Base-by-base conservation (phyloP, 2,797 vertebrate genomes). In the Sparus aurata region DNA sequence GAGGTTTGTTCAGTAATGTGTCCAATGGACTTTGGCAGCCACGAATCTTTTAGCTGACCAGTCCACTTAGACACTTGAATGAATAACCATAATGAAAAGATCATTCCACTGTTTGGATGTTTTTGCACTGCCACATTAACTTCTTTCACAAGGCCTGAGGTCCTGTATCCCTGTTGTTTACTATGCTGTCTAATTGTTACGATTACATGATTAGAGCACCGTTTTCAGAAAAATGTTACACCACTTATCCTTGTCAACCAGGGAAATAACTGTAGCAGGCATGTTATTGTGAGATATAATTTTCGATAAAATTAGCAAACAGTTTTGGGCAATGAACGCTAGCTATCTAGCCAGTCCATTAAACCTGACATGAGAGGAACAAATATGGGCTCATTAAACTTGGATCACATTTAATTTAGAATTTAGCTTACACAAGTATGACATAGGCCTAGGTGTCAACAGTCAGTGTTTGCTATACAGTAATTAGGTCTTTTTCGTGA, bases 11-110 rank as follows among this genome's bases (percentile, higher is more conserved):
- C 8, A 64, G 25, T 50, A 60, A 54, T 50, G 41, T 47, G 55
- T 11, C 30, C 75, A 54, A 55, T 34, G 17, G 18, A 75, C 38
- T 72, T n/a, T 69, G 27, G 22, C 50, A 57, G 54, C 50, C 57
- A 57, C 9, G 46, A 60, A 69, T 70, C 49, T 58, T 73, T 54
- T 30, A 18, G 1, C 65, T 68, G 47, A 70, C 50, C 57, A 34
- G 25, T 53, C 30, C 60, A 83, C 47, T 68, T 15, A 50, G 55
- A 69, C 46, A 23, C 25, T 50, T 52, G 1, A 54, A 60, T 30
- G 17, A 64, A 52, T 59, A 49, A 66, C 58, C 2, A 13, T 25
- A 27, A 43, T 9, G 5, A 23, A 2, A 55, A 12, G 34, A 60
- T 73, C 46, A 49, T 12, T 55, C 46, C 45, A 43, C 16, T 25